Percentiles rank a stretch among this genome's conserved stretches.
Conservation (phyloP, 2,888 invertebrate genomes). For the Acleris sparsana region DNA sequence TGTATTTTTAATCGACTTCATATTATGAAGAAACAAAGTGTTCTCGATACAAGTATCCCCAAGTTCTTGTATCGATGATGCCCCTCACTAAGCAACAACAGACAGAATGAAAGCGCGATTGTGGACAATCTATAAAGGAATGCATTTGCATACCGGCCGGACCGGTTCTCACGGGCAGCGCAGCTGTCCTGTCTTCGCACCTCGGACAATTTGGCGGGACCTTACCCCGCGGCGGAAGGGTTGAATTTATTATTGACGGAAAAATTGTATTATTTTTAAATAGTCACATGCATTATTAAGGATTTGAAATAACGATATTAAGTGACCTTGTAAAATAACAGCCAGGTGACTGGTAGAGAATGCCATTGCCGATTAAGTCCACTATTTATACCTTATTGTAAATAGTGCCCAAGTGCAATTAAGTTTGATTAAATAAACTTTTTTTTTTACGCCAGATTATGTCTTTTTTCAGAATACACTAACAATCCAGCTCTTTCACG, state of each 20-base stretch:
- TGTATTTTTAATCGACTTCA: too few relatives aligned
- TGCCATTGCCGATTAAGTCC: too few relatives aligned
- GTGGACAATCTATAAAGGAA: conserved; percentile 70
- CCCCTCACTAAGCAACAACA: conserved; percentile 29
- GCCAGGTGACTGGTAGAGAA: too few relatives aligned
- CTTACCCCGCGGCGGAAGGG: conserved; percentile 14
- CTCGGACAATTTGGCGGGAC: conserved; percentile 25
- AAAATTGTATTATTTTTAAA: background rate
- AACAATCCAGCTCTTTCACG: too few relatives aligned
- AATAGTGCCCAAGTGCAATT: too few relatives aligned
- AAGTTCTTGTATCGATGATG: conserved; percentile 6
- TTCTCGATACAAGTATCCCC: background rate
- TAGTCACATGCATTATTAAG: too few relatives aligned
- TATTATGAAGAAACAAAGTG: background rate
- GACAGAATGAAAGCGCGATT: conserved; percentile 64
- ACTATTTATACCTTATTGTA: too few relatives aligned
- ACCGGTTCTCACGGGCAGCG: conserved; percentile 70
- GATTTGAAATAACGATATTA: background rate
- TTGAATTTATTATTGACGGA: conserved; percentile 5
- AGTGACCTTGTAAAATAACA: too few relatives aligned
- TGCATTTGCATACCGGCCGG: conserved; percentile 73
- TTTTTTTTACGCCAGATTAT: too few relatives aligned
- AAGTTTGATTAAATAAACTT: too few relatives aligned
- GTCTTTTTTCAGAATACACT: too few relatives aligned
- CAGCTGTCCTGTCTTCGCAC: conserved; percentile 43